These are phyloP conservation scores for Catharus bicknelli DNA, from an alignment of 2,113 vertebrate species.

Conservation along the genomic window DNA sequence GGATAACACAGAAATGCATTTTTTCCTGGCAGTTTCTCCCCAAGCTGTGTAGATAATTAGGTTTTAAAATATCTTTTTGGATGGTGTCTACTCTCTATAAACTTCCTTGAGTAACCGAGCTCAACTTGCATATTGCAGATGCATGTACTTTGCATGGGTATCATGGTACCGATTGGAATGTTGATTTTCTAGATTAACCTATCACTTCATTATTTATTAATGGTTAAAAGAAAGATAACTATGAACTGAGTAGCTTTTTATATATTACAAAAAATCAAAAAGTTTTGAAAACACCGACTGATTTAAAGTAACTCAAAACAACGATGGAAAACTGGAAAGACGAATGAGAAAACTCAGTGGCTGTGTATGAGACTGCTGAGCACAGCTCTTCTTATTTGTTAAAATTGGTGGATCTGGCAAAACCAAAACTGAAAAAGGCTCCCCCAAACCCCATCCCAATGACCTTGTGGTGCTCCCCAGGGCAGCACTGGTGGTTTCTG, in stretches of 20 bases:
- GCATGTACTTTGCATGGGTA: background rate
- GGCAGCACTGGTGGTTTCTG: background rate
- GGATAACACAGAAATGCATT: background rate
- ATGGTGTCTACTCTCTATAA: background rate
- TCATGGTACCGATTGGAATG: background rate
- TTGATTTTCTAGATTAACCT: background rate
- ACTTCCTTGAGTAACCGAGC: background rate
- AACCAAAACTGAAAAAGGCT: background rate
- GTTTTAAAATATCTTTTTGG: background rate
- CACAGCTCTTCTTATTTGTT: slow-evolving; percentile 30
- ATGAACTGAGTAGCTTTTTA: background rate
- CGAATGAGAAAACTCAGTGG: background rate
- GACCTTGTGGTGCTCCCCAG: background rate
- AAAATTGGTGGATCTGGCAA: slow-evolving; percentile 56
- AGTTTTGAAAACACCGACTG: background rate
- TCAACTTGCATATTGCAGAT: background rate
- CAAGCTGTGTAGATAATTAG: background rate
- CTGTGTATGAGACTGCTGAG: background rate
- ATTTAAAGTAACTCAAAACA: background rate
- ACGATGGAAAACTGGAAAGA: background rate
- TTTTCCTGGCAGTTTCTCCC: background rate
- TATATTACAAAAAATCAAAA: background rate
- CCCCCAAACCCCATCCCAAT: background rate
- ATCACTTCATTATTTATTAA: background rate
- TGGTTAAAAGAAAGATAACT: background rate